Percentiles rank a stretch among this genome's conserved stretches.
Evolutionary conservation across 2,888 invertebrate species (phyloP).

Genomic region (Galerucella nymphaeae): DNA sequence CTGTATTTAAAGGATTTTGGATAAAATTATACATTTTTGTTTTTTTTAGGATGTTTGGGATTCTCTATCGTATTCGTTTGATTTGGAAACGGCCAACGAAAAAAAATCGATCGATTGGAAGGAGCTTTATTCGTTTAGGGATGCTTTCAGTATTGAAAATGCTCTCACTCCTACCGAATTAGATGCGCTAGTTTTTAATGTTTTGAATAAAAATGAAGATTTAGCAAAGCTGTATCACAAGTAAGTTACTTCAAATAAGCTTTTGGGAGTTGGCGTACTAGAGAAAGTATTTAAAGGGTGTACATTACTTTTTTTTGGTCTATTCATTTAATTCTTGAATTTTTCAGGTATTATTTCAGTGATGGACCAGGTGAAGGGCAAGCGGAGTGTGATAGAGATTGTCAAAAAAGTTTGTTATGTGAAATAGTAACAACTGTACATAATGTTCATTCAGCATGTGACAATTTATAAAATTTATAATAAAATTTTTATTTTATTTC

Average conservation of each 20-base stretch:
- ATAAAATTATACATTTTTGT: too few relatives aligned
- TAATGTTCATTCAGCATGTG: not conserved
- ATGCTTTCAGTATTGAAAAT: slow-evolving; percentile 71
- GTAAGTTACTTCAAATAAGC: slow-evolving; percentile 56
- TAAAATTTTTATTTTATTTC: not conserved
- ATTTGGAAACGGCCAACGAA: slow-evolving; percentile 82
- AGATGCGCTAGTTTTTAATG: slow-evolving; percentile 68
- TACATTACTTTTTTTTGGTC: not conserved
- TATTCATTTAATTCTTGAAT: not conserved
- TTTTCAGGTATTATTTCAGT: slow-evolving; percentile 48
- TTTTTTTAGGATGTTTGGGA: slow-evolving; percentile 70
- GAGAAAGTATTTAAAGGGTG: too few relatives aligned
- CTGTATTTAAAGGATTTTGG: too few relatives aligned
- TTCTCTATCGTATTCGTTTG: slow-evolving; percentile 78
- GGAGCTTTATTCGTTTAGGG: slow-evolving; percentile 77
- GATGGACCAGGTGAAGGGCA: slow-evolving; percentile 38
- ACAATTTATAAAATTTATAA: slow-evolving; percentile 4
- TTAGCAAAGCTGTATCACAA: slow-evolving; percentile 62
- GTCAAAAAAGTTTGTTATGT: slow-evolving; percentile 64
- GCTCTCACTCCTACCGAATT: slow-evolving; percentile 72
- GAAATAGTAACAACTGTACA: slow-evolving; percentile 67
- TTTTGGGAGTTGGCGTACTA: too few relatives aligned
- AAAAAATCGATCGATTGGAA: slow-evolving; percentile 70
- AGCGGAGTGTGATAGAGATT: slow-evolving; percentile 50
- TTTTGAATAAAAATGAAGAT: slow-evolving; percentile 70